Conservation (phyloP, 2,797 vertebrate species). For the Dendrocincla fuliginosa region DNA sequence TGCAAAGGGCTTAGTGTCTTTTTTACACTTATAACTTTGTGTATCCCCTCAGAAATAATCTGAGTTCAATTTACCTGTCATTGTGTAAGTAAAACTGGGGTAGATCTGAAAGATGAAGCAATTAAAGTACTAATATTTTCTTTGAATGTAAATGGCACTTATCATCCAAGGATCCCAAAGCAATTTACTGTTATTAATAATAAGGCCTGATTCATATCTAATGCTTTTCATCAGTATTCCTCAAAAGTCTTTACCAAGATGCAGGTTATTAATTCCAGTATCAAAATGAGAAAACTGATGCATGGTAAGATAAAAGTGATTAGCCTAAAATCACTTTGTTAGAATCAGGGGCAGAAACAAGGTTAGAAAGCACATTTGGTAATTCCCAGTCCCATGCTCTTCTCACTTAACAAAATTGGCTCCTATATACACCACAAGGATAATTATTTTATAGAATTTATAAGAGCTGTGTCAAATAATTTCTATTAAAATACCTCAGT, state of each 20-base stretch:
- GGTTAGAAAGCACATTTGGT: constrained; percentile 2
- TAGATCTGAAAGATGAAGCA: constrained; percentile 57
- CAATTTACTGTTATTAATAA: constrained; percentile 63
- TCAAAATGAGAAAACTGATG: constrained; percentile 41
- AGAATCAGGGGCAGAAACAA: background rate
- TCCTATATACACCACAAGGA: background rate
- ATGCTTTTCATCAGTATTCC: constrained; percentile 53
- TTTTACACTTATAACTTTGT: background rate
- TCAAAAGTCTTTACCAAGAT: constrained; percentile 38
- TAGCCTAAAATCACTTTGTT: background rate
- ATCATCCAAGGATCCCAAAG: constrained; percentile 37
- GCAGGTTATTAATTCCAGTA: constrained; percentile 42
- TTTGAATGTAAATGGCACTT: constrained; percentile 50
- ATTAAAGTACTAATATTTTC: constrained; percentile 55
- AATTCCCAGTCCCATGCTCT: background rate
- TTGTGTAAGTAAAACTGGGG: constrained; percentile 15
- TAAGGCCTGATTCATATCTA: constrained; percentile 53
- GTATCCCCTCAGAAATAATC: constrained; percentile 12
- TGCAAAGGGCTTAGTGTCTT: background rate
- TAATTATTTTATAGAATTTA: constrained; percentile 29
- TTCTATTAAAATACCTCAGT: background rate
- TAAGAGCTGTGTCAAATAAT: background rate
- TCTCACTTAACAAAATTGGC: background rate
- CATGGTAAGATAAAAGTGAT: constrained; percentile 38
- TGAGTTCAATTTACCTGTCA: constrained; percentile 33